Conservation (phyloP, 2,113 vertebrate species). For the Todiramphus chloris region DNA sequence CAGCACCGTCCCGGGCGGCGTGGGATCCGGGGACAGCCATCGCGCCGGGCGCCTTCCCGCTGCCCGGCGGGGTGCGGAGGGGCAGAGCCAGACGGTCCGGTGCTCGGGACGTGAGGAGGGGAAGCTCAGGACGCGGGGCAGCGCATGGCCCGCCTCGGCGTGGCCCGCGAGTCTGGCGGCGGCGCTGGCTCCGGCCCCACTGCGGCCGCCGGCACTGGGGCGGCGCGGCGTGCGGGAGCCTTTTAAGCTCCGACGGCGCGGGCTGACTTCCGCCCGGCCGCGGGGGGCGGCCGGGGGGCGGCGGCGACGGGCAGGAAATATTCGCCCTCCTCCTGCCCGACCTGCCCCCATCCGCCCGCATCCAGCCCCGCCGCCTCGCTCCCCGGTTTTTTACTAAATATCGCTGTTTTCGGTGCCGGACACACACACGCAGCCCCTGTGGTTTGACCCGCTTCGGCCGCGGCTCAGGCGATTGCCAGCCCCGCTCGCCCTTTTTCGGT, state of each 20-base stretch:
- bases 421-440: not conserved
- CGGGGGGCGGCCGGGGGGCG: slow-evolving; percentile 64
- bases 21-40: slow-evolving; percentile 2
- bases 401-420: not conserved
- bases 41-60: not conserved
- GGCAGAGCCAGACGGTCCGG: not conserved
- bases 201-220: slow-evolving; percentile 54
- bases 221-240: slow-evolving; percentile 78
- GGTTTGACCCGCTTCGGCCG: not conserved
- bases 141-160: not conserved
- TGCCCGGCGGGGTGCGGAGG: not conserved
- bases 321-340: slow-evolving; percentile 68
- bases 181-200: slow-evolving; percentile 13
- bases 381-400: not conserved
- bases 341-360: slow-evolving; percentile 58
- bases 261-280: slow-evolving; percentile 82
- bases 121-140: not conserved
- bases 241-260: slow-evolving; percentile 83
- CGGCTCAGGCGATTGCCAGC: not conserved
- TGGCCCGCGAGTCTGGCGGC: not conserved
- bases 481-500: not conserved
- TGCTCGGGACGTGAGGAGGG: not conserved
- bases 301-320: slow-evolving; percentile 76
- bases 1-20: not conserved
- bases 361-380: not conserved